Evolutionary conservation across 2,113 vertebrate species (phyloP).

Genomic region (Heterocephalus glaber): DNA sequence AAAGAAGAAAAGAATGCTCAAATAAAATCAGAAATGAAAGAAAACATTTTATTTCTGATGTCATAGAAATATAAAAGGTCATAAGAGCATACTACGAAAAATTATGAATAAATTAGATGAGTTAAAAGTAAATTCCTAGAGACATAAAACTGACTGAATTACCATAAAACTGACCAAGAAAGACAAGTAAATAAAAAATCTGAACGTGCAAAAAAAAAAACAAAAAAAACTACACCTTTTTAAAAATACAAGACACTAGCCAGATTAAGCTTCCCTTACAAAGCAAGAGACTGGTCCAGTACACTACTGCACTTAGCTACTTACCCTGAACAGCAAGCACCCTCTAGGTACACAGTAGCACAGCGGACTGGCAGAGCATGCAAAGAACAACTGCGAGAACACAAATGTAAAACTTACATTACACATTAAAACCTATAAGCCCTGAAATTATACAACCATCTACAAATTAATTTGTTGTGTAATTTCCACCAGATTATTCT

Average conservation of each 20-base stretch:
- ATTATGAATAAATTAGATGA: no score
- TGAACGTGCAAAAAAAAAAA: no score
- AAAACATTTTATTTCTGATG: no score
- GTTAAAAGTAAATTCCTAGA: no score
- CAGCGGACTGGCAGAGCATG: background rate
- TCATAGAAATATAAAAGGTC: no score
- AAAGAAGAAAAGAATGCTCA: no score
- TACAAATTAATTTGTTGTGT: background rate
- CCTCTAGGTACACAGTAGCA: background rate
- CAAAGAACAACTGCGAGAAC: background rate
- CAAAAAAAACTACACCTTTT: background rate
- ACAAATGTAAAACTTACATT: background rate
- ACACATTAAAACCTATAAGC: background rate
- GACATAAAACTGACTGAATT: no score
- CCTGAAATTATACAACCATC: background rate
- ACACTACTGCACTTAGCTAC: background rate
- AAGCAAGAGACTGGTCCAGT: background rate
- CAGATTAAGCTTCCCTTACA: conserved; percentile 48
- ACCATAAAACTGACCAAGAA: no score
- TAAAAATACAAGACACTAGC: conserved; percentile 41
- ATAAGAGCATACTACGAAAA: no score
- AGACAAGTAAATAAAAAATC: no score
- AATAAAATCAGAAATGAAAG: no score
- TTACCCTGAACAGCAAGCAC: background rate
- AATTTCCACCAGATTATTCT: background rate